Evolutionary conservation across 1,140 invertebrate genomes (phyloP), one percentile per base, ranked within the genome.

Genomic region (Patella vulgata): DNA sequence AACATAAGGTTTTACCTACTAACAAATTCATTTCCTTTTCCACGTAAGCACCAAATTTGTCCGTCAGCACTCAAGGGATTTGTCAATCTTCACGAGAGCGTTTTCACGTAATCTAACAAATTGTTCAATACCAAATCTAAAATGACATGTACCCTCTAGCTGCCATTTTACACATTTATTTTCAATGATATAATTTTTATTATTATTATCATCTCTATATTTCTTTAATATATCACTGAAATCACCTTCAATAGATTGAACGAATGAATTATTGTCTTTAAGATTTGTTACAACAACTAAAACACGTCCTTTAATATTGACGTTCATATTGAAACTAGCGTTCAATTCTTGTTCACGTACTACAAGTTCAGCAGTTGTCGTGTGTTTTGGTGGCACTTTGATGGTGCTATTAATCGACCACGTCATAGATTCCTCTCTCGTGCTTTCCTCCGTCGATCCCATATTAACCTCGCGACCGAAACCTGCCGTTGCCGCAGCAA

Each of bases 401-500:
- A 86, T 82, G 31, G 76, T 80, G 56, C 82, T 85, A 70, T 87
- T 83, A 1, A 86, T 85, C 21, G 76, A 75, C 86, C 86, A 87
- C 3, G 80, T 82, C 28, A 87, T 75, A 12, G 70, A 68, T 65
- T 86, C 80, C 42, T 85, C 82, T 36, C 79, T 72, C 1, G 73
- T 80, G 53, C 83, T 78, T 51, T 86, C 86, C 52, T 77, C 80
- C 4, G 81, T 70, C 17, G 79, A 81, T 52, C 84, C 84, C 62
- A 87, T 82, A 31, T 75, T 77, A n/a, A 85, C 73, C 60, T 87
- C 86, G 28, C 84, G 78, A 31, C 86, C 85, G 66, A 87, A 87
- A 17, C 85, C 85, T 21, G 84, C 84, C 33, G 85, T 86, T 11
- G 84, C 78, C 54, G 82, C 81, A 19, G 70, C 69, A 2, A 82